phyloP scores from a whole-genome alignment of 2,113 vertebrate genomes.

The Sinocyclocheilus grahami region DNA sequence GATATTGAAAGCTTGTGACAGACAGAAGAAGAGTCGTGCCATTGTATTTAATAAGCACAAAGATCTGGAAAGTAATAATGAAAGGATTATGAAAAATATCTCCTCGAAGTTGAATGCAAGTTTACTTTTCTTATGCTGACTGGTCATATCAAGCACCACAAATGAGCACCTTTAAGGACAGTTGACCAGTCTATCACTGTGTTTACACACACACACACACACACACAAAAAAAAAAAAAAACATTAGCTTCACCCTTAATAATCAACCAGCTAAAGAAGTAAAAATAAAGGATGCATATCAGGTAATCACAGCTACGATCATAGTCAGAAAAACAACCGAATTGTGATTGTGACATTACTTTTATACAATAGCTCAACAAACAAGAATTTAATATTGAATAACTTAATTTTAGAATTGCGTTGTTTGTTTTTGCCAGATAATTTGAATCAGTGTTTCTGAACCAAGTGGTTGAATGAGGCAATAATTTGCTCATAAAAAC shows the following conservation, averaged over 20 bases:
- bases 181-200: background rate
- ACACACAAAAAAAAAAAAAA: too few relatives aligned
- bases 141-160: background rate
- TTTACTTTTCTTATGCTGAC: constrained; percentile 14
- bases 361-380: too few relatives aligned
- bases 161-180: background rate
- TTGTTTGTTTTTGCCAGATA: too few relatives aligned
- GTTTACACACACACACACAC: too few relatives aligned
- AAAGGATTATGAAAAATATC: constrained; percentile 48
- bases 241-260: background rate
- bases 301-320: background rate
- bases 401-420: too few relatives aligned
- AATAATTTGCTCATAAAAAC: background rate
- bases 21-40: constrained; percentile 13
- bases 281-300: background rate
- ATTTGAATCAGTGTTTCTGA: background rate
- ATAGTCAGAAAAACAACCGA: background rate
- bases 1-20: constrained; percentile 46
- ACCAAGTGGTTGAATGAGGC: background rate
- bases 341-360: too few relatives aligned
- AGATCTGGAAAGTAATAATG: constrained; percentile 52
- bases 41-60: constrained; percentile 46
- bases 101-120: constrained; percentile 39
- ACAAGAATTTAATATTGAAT: too few relatives aligned
- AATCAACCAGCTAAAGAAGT: background rate